Percentiles rank a stretch among this genome's conserved stretches.
These are phyloP conservation scores for Arctia plantaginis DNA, from an alignment of 2,888 invertebrate species.

Conservation along the genomic window DNA sequence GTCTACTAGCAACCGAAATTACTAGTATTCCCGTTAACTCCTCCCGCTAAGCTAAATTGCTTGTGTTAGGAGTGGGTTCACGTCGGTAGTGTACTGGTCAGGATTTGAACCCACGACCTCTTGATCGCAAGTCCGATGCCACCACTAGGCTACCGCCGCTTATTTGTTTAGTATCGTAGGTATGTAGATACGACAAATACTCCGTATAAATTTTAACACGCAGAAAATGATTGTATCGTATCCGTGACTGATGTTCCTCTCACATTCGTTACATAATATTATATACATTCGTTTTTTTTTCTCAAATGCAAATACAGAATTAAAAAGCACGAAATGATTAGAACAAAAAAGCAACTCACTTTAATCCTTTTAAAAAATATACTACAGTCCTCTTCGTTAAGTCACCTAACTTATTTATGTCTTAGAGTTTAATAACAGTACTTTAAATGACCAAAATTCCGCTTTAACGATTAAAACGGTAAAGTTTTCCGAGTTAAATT, in stretches of 20 bases:
- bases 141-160: no score
- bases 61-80: no score
- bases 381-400: slow-evolving; percentile 38
- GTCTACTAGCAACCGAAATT: no score
- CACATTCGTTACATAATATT: neutral
- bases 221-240: neutral
- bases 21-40: no score
- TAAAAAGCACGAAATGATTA: slow-evolving; percentile 8
- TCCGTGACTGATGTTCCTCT: neutral
- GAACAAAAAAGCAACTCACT: slow-evolving; percentile 40
- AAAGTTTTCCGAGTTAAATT: slow-evolving; percentile 72
- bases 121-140: no score
- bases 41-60: no score
- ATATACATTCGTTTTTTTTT: neutral
- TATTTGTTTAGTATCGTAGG: neutral
- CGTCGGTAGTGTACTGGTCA: no score
- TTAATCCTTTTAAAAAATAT: slow-evolving; percentile 46
- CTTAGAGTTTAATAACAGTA: slow-evolving; percentile 63
- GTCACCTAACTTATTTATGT: slow-evolving; percentile 60
- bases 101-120: no score
- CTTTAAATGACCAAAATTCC: slow-evolving; percentile 70
- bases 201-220: neutral
- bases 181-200: neutral
- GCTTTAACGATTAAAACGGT: slow-evolving; percentile 66
- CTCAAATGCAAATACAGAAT: neutral